Percentiles rank a stretch among this genome's conserved stretches.
These are phyloP conservation scores for Barypeithes pellucidus DNA, from an alignment of 2,888 invertebrate genomes.

Conservation along the genomic window DNA sequence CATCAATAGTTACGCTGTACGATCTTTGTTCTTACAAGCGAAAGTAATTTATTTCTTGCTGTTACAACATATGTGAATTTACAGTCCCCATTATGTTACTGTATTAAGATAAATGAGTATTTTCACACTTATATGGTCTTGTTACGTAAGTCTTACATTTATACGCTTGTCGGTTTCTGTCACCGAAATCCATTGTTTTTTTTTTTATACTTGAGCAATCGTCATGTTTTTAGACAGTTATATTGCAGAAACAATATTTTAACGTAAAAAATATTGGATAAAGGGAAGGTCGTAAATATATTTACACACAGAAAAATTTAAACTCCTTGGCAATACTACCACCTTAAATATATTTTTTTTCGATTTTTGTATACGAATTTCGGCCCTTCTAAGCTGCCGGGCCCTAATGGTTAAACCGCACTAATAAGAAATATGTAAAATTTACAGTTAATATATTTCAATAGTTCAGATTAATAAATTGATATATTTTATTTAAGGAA, in stretches of 20 bases:
- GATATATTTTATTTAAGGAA: too few species aligned
- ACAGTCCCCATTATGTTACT: constrained; percentile 15
- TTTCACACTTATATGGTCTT: constrained; percentile 54
- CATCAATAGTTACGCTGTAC: neutral
- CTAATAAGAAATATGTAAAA: too few species aligned
- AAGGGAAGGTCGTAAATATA: too few species aligned
- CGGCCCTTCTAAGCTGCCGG: too few species aligned
- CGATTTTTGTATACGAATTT: too few species aligned
- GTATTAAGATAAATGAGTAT: constrained; percentile 56
- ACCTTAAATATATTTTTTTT: too few species aligned
- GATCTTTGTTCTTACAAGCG: neutral
- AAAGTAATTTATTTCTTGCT: neutral
- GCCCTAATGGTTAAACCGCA: too few species aligned
- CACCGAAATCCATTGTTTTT: constrained; percentile 3
- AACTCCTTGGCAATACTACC: too few species aligned
- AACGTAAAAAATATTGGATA: neutral
- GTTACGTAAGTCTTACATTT: constrained; percentile 42
- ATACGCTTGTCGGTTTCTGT: neutral
- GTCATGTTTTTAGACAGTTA: neutral
- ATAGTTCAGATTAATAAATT: too few species aligned
- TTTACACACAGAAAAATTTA: too few species aligned
- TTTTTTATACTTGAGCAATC: neutral
- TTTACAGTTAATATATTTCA: too few species aligned
- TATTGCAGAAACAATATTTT: neutral
- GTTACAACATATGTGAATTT: constrained; percentile 28